Base-by-base conservation (phyloP, 53 echinoderm and acorn worm species). In the Arbacia lixula region DNA sequence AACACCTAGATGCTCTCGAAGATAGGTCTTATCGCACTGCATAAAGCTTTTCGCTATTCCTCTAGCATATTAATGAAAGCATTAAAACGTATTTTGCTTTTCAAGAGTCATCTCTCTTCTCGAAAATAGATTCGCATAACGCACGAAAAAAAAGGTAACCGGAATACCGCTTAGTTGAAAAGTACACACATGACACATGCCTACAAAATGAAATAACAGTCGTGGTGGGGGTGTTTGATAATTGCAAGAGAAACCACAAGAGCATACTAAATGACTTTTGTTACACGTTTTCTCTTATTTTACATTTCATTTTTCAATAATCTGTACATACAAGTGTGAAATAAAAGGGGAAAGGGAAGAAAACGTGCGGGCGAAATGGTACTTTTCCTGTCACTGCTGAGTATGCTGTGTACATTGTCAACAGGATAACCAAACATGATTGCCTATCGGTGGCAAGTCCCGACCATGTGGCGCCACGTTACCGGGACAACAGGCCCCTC, bases 391-490 rank as follows among this genome's bases (percentile, higher is more conserved):
- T 58, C 78, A 43, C 69, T 69, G 43, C 69, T 69, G 69, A 42
- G 42, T 16, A 52, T 53, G 57, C 63, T 81, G 82, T 81, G 82
- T 81, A 81, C 82, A 81, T 62, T 63, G 64, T 64, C 62, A 81
- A 81, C 82, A 81, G 46, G 64, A 81, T 81, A 81, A 49, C 82
- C 64, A 81, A 81, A 81, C 82, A 81, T 63, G 82, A 61, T 63
- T 81, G 82, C 64, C 82, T 81, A 62, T 63, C 46, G 82, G 49
- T 30, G 64, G 12, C 56, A 26, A 17, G 19, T 31, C 63, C 56
- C 50, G 82, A 46, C 82, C n/a, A 38, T 22, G 42, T 32, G 82
- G 64, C 82, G 82, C 82, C 82, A 63, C 46, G 62, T 81, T 41
- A 20, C 82, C 82, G 43, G 62, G 82, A 34, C 62, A 64, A 63